Percentiles rank a stretch among this genome's conserved stretches.
Evolutionary conservation across 2,113 vertebrate species (phyloP).

Genomic region (Chloebia gouldiae): DNA sequence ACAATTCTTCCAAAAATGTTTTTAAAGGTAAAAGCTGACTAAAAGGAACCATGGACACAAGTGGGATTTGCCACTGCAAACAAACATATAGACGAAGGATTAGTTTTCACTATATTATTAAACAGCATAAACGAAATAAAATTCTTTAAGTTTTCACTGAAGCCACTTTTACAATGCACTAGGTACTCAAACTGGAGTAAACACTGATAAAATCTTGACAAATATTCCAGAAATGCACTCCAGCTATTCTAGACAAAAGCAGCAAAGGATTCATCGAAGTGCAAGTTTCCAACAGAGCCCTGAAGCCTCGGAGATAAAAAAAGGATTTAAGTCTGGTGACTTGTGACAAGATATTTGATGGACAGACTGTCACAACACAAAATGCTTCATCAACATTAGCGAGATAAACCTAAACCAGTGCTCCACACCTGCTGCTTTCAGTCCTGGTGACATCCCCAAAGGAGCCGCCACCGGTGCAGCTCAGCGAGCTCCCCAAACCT

Average conservation of each 20-base stretch:
- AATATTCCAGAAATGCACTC: constrained; percentile 77
- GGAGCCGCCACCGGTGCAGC: background rate
- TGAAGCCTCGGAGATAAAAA: constrained; percentile 50
- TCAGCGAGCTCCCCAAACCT: background rate
- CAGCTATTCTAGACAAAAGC: constrained; percentile 72
- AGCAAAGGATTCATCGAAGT: constrained; percentile 57
- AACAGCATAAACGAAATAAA: constrained; percentile 50
- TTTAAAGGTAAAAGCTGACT: constrained; percentile 47
- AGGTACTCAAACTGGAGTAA: constrained; percentile 66
- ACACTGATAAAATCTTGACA: constrained; percentile 75
- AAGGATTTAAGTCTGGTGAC: constrained; percentile 45
- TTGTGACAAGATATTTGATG: constrained; percentile 56
- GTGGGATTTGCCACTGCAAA: constrained; percentile 15
- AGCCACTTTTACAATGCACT: constrained; percentile 59
- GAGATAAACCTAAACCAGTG: background rate
- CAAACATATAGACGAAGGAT: background rate
- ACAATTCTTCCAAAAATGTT: background rate
- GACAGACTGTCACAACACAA: constrained; percentile 33
- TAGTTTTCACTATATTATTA: constrained; percentile 60
- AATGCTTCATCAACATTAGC: constrained; percentile 12
- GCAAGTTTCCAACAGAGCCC: constrained; percentile 51
- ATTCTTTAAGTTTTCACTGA: constrained; percentile 32
- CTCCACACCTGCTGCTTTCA: background rate
- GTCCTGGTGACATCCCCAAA: background rate
- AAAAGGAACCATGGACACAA: background rate